Base-by-base conservation (phyloP, 2,113 vertebrate genomes). In the Hyperoodon ampullatus region DNA sequence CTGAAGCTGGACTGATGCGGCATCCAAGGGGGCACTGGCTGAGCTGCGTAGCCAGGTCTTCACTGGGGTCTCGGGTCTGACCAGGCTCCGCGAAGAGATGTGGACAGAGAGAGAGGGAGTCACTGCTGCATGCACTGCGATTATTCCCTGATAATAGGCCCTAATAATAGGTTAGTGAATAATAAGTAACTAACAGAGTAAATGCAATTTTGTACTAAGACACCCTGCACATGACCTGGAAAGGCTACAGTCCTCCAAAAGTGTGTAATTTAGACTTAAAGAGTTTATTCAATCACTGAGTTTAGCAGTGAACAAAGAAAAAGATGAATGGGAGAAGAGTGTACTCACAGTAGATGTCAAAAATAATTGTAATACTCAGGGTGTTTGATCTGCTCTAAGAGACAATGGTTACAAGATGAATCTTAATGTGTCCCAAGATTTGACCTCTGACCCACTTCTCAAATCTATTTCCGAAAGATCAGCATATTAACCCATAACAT, bases 291-390 rank as follows among this genome's bases (percentile, higher is more conserved):
- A n/a, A 3, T 44, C 50, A 2, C 4, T 0, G 18, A 77, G 55
- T 7, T 50, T 11, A 2, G 15, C 21, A 1, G 65, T 12, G 3
- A 55, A 8, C 21, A 8, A 8, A 82, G 80, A 30, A 44, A 58
- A 87, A 19, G 18, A 53, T 1, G 30, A n/a, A 8, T 9, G 3
- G 21, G 28, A 60, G 18, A 28, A 50, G 28, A 19, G 4, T 26
- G 10, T 1, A 3, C 4, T 24, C 65, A 14, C 24, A 0, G 18
- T 42, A 5, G 61, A 30, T 0, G 0, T 11, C 33, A 91, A 9
- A 3, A 15, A 19, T 24, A 80, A 47, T 3, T 53, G 26, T 42
- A 42, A 26, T 26, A 33, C 80, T 77, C 19, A n/a, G 24, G 93
- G 24, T 9, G 39, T 4, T 12, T 35, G 13, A 66, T 2, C 42